Evolutionary conservation across 2,888 invertebrate genomes (phyloP), one percentile per base, ranked within the genome.

Genomic region (Protodeltote pygarga): DNA sequence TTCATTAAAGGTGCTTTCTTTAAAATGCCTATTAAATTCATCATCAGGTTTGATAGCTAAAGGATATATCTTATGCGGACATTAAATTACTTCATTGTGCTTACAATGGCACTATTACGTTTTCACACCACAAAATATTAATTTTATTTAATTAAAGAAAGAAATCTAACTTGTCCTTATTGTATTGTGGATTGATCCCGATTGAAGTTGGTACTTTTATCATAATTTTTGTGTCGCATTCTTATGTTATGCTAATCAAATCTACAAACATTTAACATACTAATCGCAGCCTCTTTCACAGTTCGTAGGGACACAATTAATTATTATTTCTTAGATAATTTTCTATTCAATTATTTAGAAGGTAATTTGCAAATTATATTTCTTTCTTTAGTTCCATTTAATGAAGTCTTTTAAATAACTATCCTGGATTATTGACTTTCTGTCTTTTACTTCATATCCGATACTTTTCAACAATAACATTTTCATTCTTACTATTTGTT

Each of bases 401-500:
- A 62, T 47, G 53, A 57, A 73, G 41, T 71, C 71, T 64, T 74
- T 57, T 39, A 34, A 48, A 60, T 60, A 74, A 71, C 71, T 77
- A 78, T 61, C 71, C 64, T 76, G 71, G 72, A 78, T 79, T 77
- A 81, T 75, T 74, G 80, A 83, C 81, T 73, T 69, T 63, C 61
- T 82, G 84, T 83, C 83, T 85, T 84, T 81, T 84, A 79, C 63
- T 71, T 73, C 71, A 73, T 84, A 79, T 76, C 70, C 71, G 73
- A 80, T 81, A 85, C 79, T 75, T 72, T 83, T 83, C 83, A 89
- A 90, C 89, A 88, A 87, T 83, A 90, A 89, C 88, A 89, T 86
- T 85, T 65, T 81, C 77, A 75, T 80, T 79, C 72, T 76, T 77
- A 76, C 73, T 82, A 79, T 71, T 73, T 77, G 81, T 85, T 82